These are phyloP conservation scores for Spilosoma lubricipeda DNA, from an alignment of 2,888 invertebrate genomes.

Conservation along the genomic window DNA sequence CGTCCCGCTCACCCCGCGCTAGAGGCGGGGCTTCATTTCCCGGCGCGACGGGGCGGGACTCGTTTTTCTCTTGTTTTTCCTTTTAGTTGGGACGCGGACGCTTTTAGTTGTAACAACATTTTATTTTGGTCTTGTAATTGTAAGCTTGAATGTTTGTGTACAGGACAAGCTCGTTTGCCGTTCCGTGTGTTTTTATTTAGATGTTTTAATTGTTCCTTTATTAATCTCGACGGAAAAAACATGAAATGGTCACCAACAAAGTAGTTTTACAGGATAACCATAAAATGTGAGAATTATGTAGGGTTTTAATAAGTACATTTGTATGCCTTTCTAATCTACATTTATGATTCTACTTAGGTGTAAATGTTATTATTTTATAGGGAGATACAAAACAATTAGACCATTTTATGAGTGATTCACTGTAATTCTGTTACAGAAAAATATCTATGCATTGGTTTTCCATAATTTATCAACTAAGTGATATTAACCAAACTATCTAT, in stretches of 20 bases:
- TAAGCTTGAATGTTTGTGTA: conserved; percentile 42
- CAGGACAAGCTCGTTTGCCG: conserved; percentile 34
- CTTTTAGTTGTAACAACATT: conserved; percentile 40
- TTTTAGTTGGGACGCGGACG: conserved; percentile 38
- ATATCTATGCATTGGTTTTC: background rate
- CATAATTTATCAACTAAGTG: no score
- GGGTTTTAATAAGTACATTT: background rate
- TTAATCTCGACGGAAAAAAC: conserved; percentile 3
- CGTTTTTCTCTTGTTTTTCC: conserved; percentile 37
- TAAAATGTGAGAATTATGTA: background rate
- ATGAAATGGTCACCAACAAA: background rate
- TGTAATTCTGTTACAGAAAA: background rate
- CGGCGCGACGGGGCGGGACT: conserved; percentile 24
- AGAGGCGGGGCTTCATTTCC: conserved; percentile 38
- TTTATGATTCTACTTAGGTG: background rate
- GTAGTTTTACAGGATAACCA: background rate
- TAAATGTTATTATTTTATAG: background rate
- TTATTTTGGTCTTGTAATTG: conserved; percentile 46
- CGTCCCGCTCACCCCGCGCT: background rate
- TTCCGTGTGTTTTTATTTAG: conserved; percentile 34
- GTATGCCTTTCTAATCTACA: background rate
- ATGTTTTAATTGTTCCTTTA: conserved; percentile 36
- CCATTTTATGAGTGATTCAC: no score
- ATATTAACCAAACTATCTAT: background rate
- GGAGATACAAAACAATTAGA: background rate